Percentiles rank a stretch among this genome's conserved stretches.
These are phyloP conservation scores for Caradrina kadenii DNA, from an alignment of 2,888 invertebrate species.

Conservation along the genomic window DNA sequence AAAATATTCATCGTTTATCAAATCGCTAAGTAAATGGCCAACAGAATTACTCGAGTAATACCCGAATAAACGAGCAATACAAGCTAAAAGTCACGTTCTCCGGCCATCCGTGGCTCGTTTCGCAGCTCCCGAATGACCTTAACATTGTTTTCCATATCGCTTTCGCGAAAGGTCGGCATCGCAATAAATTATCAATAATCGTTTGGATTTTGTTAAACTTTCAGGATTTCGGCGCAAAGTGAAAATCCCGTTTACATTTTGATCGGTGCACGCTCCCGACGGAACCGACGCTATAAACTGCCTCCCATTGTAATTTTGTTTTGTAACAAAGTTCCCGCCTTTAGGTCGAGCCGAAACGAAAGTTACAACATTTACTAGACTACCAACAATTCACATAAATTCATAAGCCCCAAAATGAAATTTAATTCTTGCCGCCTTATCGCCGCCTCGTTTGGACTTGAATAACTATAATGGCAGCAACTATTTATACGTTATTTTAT, in stretches of 20 bases:
- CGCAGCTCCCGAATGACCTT: constrained; percentile 61
- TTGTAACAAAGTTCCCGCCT: constrained; percentile 78
- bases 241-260: constrained; percentile 79
- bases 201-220: constrained; percentile 76
- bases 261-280: constrained; percentile 75
- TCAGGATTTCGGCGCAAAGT: constrained; percentile 74
- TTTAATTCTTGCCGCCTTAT: constrained; percentile 76
- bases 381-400: constrained; percentile 81
- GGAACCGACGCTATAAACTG: constrained; percentile 68
- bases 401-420: constrained; percentile 79
- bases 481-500: constrained; percentile 40
- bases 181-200: constrained; percentile 78
- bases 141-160: constrained; percentile 67
- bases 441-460: constrained; percentile 65
- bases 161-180: constrained; percentile 67
- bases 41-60: constrained; percentile 57
- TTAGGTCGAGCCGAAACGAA: constrained; percentile 74
- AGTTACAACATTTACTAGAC: constrained; percentile 80
- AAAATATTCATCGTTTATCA: constrained; percentile 59
- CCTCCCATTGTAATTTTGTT: constrained; percentile 84
- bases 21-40: constrained; percentile 56
- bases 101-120: constrained; percentile 62
- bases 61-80: constrained; percentile 60
- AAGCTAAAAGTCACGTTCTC: constrained; percentile 64
- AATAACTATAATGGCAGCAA: constrained; percentile 47